Evolutionary conservation across 2,888 invertebrate genomes (phyloP).

Genomic region (Physocephala rufipes): DNA sequence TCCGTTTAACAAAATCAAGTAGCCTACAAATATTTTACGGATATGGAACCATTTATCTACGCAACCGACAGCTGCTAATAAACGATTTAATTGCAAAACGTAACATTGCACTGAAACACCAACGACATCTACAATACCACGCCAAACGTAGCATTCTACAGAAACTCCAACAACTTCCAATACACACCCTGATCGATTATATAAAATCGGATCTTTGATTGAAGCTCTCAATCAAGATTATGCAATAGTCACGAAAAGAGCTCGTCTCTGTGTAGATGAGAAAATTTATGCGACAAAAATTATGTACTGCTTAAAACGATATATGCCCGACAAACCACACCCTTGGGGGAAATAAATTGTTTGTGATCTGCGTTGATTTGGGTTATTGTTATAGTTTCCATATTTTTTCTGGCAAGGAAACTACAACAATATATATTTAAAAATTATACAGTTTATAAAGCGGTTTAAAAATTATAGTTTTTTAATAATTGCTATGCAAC

Average conservation of each 20-base stretch:
- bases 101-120: no score
- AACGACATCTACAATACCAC: no score
- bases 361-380: conserved; percentile 9
- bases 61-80: no score
- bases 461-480: conserved; percentile 2
- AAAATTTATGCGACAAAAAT: neutral
- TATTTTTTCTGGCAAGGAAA: conserved; percentile 7
- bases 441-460: neutral
- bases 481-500: neutral
- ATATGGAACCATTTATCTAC: no score
- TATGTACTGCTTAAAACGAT: neutral
- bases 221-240: neutral
- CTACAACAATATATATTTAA: neutral
- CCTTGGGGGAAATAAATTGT: neutral
- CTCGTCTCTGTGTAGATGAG: neutral
- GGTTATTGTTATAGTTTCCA: conserved; percentile 1
- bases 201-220: neutral
- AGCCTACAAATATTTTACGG: no score
- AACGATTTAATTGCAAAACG: no score
- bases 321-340: conserved; percentile 10
- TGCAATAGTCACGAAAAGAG: neutral
- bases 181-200: conserved; percentile 8
- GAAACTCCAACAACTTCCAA: neutral
- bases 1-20: no score
- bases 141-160: neutral